These are phyloP conservation scores for Bombus confusus DNA, from an alignment of 1,140 invertebrate genomes.

Conservation along the genomic window DNA sequence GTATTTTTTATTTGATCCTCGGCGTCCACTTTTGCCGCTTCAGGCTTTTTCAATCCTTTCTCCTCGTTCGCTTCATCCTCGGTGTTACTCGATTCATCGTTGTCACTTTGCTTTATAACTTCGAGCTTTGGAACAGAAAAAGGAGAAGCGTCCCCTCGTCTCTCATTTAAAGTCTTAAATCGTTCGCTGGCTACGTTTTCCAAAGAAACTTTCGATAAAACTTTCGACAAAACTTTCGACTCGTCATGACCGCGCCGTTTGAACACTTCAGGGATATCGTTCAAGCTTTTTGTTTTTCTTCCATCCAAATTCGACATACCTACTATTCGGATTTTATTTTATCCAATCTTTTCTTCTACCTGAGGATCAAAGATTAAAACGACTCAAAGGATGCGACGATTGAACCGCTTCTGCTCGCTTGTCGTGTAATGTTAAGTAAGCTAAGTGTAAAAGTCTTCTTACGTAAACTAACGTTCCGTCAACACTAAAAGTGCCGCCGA, in stretches of 20 bases:
- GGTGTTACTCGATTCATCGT: not conserved
- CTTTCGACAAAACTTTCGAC: not conserved
- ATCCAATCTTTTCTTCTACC: not conserved
- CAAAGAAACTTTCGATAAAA: not conserved
- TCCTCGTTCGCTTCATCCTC: not conserved
- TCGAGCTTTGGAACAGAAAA: not conserved
- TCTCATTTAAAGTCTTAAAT: no score
- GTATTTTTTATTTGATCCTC: no score
- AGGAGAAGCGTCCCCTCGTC: no score
- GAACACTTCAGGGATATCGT: not conserved
- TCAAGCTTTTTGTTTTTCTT: slow-evolving; percentile 22
- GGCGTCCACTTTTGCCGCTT: not conserved
- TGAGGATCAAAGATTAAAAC: not conserved
- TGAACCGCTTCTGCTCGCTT: not conserved
- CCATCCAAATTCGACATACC: not conserved
- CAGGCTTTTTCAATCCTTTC: not conserved
- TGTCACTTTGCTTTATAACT: not conserved
- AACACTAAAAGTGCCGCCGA: not conserved
- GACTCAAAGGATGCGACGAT: not conserved
- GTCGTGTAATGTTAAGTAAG: not conserved
- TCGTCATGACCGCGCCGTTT: no score
- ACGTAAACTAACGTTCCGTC: no score
- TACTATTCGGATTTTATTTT: not conserved
- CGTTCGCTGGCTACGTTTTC: not conserved
- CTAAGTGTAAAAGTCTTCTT: not conserved